Conservation (phyloP, 2,113 vertebrate species). For the Sardina pilchardus region DNA sequence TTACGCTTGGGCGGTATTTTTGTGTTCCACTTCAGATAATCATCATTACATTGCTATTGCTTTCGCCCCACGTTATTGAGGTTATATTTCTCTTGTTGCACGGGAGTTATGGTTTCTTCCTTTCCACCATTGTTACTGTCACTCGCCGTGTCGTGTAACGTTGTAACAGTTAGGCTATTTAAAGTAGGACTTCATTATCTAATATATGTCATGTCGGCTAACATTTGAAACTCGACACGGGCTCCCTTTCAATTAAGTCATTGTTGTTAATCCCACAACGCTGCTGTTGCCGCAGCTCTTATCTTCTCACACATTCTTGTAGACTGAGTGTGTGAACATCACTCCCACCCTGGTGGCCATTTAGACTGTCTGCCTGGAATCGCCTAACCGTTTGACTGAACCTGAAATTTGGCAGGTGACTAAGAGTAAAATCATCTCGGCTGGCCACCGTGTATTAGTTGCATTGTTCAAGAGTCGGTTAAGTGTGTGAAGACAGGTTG, state of each 20-base stretch:
- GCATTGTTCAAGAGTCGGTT: background rate
- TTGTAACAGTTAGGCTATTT: conserved; percentile 10
- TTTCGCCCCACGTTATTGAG: background rate
- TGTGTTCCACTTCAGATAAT: background rate
- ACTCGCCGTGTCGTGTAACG: background rate
- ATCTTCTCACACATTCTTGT: conserved; percentile 7
- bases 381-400: conserved; percentile 20
- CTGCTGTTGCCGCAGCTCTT: conserved; percentile 15
- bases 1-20: background rate
- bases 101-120: conserved; percentile 11
- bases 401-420: conserved; percentile 34
- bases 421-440: conserved; percentile 30
- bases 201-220: background rate
- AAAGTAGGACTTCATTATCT: background rate
- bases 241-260: background rate
- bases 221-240: conserved; percentile 4
- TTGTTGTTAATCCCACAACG: conserved; percentile 14
- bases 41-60: background rate
- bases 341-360: conserved; percentile 11
- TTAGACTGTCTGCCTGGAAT: conserved; percentile 2
- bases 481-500: background rate
- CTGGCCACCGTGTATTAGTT: background rate
- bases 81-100: conserved; percentile 7
- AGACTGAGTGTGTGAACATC: conserved; percentile 14
- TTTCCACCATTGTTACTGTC: background rate